Percentiles rank a stretch among this genome's conserved stretches.
Conservation (phyloP, 2,888 invertebrate genomes). For the Eupithecia dodoneata region DNA sequence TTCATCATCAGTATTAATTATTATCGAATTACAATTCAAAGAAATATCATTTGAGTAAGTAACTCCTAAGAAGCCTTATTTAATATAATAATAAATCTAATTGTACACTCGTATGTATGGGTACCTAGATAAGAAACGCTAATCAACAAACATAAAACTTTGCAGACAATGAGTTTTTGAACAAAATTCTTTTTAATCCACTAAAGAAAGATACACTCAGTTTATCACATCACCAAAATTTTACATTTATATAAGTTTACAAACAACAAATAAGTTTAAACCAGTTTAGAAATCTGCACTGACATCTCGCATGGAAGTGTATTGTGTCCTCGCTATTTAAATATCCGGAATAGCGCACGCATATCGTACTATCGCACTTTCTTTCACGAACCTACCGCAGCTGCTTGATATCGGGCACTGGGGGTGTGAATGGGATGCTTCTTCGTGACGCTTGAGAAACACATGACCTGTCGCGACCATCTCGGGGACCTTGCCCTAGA, state of each 20-base stretch:
- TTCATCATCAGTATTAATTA: background rate
- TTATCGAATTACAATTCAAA: too few species aligned
- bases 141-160: conserved; percentile 14
- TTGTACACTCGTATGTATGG: background rate
- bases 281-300: background rate
- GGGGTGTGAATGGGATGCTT: too few species aligned
- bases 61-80: background rate
- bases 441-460: too few species aligned
- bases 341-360: too few species aligned
- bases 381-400: too few species aligned
- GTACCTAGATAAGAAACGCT: background rate
- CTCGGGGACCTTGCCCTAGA: too few species aligned
- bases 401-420: too few species aligned
- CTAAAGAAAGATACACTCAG: background rate
- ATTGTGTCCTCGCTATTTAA: too few species aligned
- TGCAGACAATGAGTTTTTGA: conserved; percentile 22
- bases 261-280: background rate
- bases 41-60: background rate
- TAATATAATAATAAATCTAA: background rate
- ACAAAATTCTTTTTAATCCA: background rate
- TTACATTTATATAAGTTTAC: background rate
- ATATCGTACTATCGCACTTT: too few species aligned
- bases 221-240: background rate
- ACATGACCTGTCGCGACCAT: too few species aligned
- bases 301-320: too few species aligned